A percentile compares a stretch with the other conserved stretches of the same genome.
phyloP scores from a whole-genome alignment of 2,888 invertebrate species.

The Phaonia tiefii region DNA sequence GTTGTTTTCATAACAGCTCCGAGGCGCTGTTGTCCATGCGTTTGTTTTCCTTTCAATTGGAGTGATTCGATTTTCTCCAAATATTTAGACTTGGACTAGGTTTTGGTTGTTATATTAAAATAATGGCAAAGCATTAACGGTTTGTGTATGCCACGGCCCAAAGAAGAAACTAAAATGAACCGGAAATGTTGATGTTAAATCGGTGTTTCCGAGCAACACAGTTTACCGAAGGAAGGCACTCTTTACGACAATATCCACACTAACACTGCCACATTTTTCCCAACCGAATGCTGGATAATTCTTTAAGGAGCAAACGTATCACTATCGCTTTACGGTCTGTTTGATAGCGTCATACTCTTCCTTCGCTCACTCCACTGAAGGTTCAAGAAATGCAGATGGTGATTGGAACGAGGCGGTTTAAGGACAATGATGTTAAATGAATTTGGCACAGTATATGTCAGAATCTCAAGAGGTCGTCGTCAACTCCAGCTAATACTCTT shows the following conservation, averaged over 20 bases:
- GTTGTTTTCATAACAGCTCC: not conserved
- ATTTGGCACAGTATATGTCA: slow-evolving; percentile 71
- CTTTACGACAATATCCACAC: not conserved
- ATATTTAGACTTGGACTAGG: slow-evolving; percentile 39
- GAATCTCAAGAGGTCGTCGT: slow-evolving; percentile 28
- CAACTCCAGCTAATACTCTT: slow-evolving; percentile 40
- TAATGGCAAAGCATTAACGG: slow-evolving; percentile 51
- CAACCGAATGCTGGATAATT: not conserved
- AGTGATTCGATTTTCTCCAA: slow-evolving; percentile 64
- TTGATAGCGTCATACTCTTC: slow-evolving; percentile 34
- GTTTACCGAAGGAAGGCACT: not conserved
- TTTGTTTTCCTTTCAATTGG: slow-evolving; percentile 12
- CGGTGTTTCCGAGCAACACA: slow-evolving; percentile 14
- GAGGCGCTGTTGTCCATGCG: not conserved
- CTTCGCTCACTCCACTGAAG: slow-evolving; percentile 26
- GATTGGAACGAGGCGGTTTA: slow-evolving; percentile 63
- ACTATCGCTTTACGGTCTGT: slow-evolving; percentile 54
- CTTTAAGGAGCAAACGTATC: slow-evolving; percentile 26
- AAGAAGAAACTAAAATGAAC: slow-evolving; percentile 42
- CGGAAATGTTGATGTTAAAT: slow-evolving; percentile 48
- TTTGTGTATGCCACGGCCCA: not conserved
- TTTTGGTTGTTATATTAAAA: slow-evolving; percentile 46
- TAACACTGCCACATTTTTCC: not conserved
- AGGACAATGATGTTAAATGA: slow-evolving; percentile 74
- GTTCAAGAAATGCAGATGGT: not conserved